Base-by-base conservation (phyloP, 2,797 vertebrate species). In the Sciaenops ocellatus region DNA sequence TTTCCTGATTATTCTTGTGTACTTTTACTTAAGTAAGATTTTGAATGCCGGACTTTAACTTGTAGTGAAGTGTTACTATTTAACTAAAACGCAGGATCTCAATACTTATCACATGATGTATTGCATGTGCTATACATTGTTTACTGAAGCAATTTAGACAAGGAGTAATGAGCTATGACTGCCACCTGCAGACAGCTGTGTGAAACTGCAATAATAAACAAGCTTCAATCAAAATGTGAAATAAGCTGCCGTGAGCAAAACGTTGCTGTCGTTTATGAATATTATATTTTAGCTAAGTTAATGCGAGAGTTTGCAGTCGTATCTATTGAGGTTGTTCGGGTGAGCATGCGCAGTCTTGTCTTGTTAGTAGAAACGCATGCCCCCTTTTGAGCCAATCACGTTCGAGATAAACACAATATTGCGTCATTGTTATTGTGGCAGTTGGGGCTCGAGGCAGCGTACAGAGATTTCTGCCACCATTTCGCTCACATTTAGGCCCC, bases 341-440 rank as follows among this genome's bases (percentile, higher is more conserved):
- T 1, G 57, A n/a, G 24, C 79, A 30, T 47, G 73, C 73, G 60
- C 66, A 2, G 6, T 2, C 16, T 10, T 38, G 34, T 38, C 34
- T 9, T 38, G 34, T 38, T 38, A 0, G 34, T 7, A 38, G 8
- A 38, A 38, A 38, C 34, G 34, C 34, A 38, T 38, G 34, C 34
- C 34, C 34, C 8, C 34, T 2, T 38, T 38, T 38, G 34, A 44
- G 82, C 93, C 93, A 93, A 93, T 92, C 91, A 71, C 50, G 3
- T 24, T 65, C 18, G 0, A 89, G 88, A 85, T 91, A 92, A 94
- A 94, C 92, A 93, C 82, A 84, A 44, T 0, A 17, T 93, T 93
- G 83, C 94, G 91, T 94, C 94, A 95, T 80, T 84, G 90, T 93
- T 92, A 89, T 93, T 91, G 92, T 91, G 73, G 41, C 42, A 26